Conservation (phyloP, 2,797 vertebrate species). For the Acanthornis magna region DNA sequence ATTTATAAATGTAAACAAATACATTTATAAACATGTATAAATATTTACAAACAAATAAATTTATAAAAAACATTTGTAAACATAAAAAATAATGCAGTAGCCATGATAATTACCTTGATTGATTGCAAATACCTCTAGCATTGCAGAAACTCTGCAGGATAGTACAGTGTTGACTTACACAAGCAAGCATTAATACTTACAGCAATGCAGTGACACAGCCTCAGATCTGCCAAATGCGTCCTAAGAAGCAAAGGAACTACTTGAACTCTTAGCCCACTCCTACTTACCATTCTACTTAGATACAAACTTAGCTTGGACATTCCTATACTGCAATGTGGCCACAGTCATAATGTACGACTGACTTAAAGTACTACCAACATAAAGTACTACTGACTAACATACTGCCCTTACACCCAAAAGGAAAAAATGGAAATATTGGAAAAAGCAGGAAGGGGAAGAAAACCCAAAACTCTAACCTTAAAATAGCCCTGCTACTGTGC, state of each 20-base stretch:
- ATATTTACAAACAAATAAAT: too few species aligned
- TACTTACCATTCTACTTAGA: background rate
- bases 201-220: background rate
- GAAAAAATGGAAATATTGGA: background rate
- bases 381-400: background rate
- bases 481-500: background rate
- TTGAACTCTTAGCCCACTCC: background rate
- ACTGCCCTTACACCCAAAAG: background rate
- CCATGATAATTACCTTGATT: background rate
- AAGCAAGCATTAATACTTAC: background rate
- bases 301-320: background rate
- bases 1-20: background rate
- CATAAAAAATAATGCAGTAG: background rate
- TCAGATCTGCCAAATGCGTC: background rate
- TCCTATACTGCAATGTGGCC: background rate
- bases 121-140: background rate
- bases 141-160: background rate
- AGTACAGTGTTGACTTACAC: rapidly evolving
- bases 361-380: too few species aligned
- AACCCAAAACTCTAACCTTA: rapidly evolving
- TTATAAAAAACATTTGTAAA: background rate
- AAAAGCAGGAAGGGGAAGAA: background rate
- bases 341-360: background rate
- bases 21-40: too few species aligned
- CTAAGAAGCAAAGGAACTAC: background rate